Percentiles rank a stretch among this genome's conserved stretches.
These are phyloP conservation scores for Lamproptera curius DNA, from an alignment of 2,888 invertebrate species.

Conservation along the genomic window DNA sequence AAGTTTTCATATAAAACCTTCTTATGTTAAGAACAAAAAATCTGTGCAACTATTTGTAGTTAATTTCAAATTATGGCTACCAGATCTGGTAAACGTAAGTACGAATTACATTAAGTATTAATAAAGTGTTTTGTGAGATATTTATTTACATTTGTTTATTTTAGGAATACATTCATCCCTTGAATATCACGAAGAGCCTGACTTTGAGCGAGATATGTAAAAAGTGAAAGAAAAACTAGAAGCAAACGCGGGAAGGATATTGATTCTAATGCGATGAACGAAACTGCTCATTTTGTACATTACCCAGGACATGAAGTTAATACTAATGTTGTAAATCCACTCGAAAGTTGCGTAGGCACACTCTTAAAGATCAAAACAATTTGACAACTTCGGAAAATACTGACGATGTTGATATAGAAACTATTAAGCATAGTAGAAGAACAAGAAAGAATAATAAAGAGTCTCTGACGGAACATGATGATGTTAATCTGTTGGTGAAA, in stretches of 20 bases:
- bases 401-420: slow-evolving; percentile 28
- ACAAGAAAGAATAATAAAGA: slow-evolving; percentile 37
- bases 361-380: slow-evolving; percentile 46
- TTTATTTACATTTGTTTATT: slow-evolving; percentile 27
- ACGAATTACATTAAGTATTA: slow-evolving; percentile 3
- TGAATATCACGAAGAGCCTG: slow-evolving; percentile 32
- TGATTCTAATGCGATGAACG: slow-evolving; percentile 30
- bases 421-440: slow-evolving; percentile 39
- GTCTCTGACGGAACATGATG: slow-evolving; percentile 18
- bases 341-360: slow-evolving; percentile 36
- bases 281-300: slow-evolving; percentile 54
- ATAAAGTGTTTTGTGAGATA: background rate
- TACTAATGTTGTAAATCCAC: slow-evolving; percentile 26
- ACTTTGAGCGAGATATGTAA: slow-evolving; percentile 28
- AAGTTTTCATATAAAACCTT: slow-evolving; percentile 18
- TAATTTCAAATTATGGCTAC: slow-evolving; percentile 50
- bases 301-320: slow-evolving; percentile 50
- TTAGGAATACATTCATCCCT: slow-evolving; percentile 51
- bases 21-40: slow-evolving; percentile 5
- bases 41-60: background rate
- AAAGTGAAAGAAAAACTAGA: slow-evolving; percentile 48
- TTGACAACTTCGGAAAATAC: slow-evolving; percentile 23
- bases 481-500: background rate
- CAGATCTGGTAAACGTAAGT: slow-evolving; percentile 67
- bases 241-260: slow-evolving; percentile 47